These are phyloP conservation scores for Poecilia latipinna DNA, from an alignment of 2,113 vertebrate genomes.

Conservation along the genomic window DNA sequence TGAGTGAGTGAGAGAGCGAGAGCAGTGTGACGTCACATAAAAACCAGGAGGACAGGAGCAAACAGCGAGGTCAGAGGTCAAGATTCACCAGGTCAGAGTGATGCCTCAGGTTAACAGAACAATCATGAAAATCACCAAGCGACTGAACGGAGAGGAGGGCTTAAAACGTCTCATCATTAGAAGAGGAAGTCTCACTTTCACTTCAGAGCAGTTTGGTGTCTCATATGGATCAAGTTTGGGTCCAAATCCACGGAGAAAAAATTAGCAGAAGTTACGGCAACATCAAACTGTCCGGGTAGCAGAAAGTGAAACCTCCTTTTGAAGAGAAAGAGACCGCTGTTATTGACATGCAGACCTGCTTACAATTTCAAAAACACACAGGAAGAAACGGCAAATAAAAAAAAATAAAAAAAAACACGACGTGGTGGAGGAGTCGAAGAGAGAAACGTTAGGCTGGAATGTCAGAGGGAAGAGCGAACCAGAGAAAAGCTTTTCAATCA, in stretches of 20 bases:
- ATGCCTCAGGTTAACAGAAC: conserved; percentile 51
- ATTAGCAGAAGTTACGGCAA: not conserved
- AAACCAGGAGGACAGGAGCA: conserved; percentile 48
- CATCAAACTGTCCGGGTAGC: conserved; percentile 12
- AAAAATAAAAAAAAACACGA: conserved; percentile 1
- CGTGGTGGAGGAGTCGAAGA: conserved; percentile 22
- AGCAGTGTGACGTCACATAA: conserved; percentile 31
- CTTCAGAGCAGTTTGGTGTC: conserved; percentile 26
- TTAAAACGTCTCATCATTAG: not conserved
- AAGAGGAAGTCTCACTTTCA: conserved; percentile 52
- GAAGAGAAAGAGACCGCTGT: conserved; percentile 58
- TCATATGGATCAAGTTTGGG: not conserved
- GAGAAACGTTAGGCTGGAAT: conserved; percentile 41
- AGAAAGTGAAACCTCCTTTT: conserved; percentile 56
- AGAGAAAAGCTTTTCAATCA: conserved; percentile 59
- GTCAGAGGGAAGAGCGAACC: conserved; percentile 66
- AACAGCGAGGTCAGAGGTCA: conserved; percentile 50
- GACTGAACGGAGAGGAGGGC: conserved; percentile 18
- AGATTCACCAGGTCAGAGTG: conserved; percentile 48
- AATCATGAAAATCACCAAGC: conserved; percentile 28
- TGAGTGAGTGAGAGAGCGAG: conserved; percentile 1
- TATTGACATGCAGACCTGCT: conserved; percentile 58
- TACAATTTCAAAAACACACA: conserved; percentile 67
- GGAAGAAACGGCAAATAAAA: conserved; percentile 49
- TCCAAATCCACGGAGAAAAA: not conserved